Percentiles rank a stretch among this genome's conserved stretches.
Evolutionary conservation across 1,140 invertebrate species (phyloP).

Genomic region (Zaprionus gabonicus): DNA sequence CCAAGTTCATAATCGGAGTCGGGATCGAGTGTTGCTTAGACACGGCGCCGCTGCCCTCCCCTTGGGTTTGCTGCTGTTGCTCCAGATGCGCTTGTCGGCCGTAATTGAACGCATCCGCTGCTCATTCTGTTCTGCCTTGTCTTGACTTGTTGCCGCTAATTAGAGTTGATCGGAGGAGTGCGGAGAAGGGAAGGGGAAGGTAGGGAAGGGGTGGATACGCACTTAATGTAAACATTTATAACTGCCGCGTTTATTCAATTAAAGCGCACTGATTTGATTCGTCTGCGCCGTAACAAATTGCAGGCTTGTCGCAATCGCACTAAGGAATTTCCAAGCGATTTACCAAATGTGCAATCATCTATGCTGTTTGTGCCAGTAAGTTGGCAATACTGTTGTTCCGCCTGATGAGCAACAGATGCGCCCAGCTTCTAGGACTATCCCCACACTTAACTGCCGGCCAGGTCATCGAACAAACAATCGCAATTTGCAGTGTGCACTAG

Average conservation of each 20-base stretch:
- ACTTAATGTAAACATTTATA: slow-evolving; percentile 74
- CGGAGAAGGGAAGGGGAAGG: not conserved
- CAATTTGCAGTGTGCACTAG: not conserved
- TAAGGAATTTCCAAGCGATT: slow-evolving; percentile 59
- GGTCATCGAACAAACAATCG: not conserved
- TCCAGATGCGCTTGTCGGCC: slow-evolving; percentile 16
- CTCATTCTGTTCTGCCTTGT: slow-evolving; percentile 40
- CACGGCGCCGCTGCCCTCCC: slow-evolving; percentile 25
- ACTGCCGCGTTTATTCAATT: slow-evolving; percentile 78
- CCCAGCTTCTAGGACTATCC: slow-evolving; percentile 1
- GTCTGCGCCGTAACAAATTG: slow-evolving; percentile 53
- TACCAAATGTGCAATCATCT: slow-evolving; percentile 36
- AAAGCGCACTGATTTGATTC: slow-evolving; percentile 56
- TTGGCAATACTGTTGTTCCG: slow-evolving; percentile 4
- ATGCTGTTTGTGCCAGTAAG: not conserved
- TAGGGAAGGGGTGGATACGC: slow-evolving; percentile 18
- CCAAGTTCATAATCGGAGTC: not conserved
- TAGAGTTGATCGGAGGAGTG: slow-evolving; percentile 59
- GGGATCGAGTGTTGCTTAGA: slow-evolving; percentile 18
- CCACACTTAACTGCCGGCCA: not conserved
- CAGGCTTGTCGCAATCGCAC: slow-evolving; percentile 34
- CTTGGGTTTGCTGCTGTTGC: not conserved
- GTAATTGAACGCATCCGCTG: slow-evolving; percentile 73
- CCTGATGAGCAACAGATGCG: slow-evolving; percentile 18
- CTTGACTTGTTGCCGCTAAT: slow-evolving; percentile 71